A percentile compares a stretch with the other conserved stretches of the same genome.
phyloP scores from a whole-genome alignment of 2,888 invertebrate genomes.

The Harpagoxenus sublaevis region DNA sequence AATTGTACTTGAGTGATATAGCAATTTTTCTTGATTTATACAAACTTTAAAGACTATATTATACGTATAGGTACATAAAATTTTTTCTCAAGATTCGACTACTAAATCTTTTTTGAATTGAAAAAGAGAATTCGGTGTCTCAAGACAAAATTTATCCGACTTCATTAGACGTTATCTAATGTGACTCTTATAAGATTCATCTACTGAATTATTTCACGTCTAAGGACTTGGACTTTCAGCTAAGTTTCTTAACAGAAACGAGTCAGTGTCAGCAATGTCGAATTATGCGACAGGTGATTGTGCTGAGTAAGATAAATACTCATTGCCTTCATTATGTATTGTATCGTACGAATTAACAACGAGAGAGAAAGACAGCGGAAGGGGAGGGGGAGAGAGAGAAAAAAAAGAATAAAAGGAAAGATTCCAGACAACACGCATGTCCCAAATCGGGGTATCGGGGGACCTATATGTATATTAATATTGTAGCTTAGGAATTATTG shows the following conservation, averaged over 20 bases:
- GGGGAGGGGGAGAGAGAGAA: background rate
- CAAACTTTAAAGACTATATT: background rate
- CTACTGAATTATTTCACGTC: background rate
- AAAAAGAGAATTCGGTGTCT: background rate
- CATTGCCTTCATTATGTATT: background rate
- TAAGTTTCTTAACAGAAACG: background rate
- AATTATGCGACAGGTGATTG: background rate
- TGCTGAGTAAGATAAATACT: background rate
- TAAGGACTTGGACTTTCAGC: background rate
- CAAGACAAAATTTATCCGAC: background rate
- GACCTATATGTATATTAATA: too few relatives aligned
- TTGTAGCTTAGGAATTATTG: too few relatives aligned
- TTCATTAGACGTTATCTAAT: background rate
- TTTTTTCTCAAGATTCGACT: background rate
- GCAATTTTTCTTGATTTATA: background rate
- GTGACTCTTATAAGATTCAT: background rate
- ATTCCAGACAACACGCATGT: too few relatives aligned
- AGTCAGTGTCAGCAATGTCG: background rate
- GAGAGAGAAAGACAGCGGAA: slow-evolving; percentile 2
- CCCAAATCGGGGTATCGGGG: too few relatives aligned
- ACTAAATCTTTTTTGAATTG: background rate
- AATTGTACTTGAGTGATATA: background rate
- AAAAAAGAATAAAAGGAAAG: background rate
- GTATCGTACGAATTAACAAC: background rate
- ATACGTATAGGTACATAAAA: background rate